A percentile compares a stretch with the other conserved stretches of the same genome.
Conservation (phyloP, 2,888 invertebrate species). For the Deilephila porcellus region DNA sequence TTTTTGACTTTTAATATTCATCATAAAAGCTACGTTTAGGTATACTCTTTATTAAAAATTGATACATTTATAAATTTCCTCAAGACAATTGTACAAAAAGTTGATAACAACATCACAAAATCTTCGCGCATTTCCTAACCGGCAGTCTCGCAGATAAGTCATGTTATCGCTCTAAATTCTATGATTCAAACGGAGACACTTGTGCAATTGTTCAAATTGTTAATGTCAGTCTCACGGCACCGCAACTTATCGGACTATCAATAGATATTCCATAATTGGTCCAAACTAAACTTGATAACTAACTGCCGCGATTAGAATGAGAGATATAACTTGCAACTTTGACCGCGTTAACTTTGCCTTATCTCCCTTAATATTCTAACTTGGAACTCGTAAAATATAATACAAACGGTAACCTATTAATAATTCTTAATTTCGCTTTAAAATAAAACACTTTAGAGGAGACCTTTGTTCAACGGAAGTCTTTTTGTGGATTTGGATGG, state of each 20-base stretch:
- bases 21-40: too few species aligned
- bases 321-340: slow-evolving; percentile 35
- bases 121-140: neutral
- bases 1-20: too few species aligned
- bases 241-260: slow-evolving; percentile 22
- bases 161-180: slow-evolving; percentile 6
- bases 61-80: too few species aligned
- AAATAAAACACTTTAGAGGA: too few species aligned
- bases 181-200: slow-evolving; percentile 6
- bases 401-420: neutral
- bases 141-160: neutral
- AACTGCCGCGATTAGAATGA: slow-evolving; percentile 30
- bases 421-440: neutral
- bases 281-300: slow-evolving; percentile 32
- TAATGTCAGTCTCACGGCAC: slow-evolving; percentile 17
- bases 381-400: neutral
- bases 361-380: slow-evolving; percentile 33
- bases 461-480: too few species aligned
- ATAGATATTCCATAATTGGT: slow-evolving; percentile 30
- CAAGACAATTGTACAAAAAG: too few species aligned
- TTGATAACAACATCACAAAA: too few species aligned
- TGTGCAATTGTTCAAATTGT: slow-evolving; percentile 15
- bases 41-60: too few species aligned
- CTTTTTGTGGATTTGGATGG: too few species aligned
- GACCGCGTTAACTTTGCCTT: slow-evolving; percentile 38